phyloP scores from a whole-genome alignment of 1,140 invertebrate species.

The Chionoecetes opilio region DNA sequence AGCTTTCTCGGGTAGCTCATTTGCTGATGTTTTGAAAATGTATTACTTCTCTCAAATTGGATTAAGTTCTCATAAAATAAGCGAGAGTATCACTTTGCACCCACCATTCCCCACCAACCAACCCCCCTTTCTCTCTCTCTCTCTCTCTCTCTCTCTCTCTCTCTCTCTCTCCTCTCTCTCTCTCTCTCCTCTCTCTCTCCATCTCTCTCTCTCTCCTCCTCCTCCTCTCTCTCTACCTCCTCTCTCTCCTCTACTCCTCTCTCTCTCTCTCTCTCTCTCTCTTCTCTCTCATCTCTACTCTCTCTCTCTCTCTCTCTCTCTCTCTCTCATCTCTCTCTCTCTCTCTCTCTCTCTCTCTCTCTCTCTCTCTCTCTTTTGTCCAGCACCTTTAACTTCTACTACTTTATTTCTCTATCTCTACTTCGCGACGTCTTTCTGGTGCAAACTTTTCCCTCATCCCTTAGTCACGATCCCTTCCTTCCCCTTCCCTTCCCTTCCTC shows the following conservation, averaged over 20 bases:
- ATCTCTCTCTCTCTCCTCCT: neutral
- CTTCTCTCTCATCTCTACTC: neutral
- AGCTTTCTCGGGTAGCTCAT: constrained; percentile 67
- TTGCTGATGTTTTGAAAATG: constrained; percentile 75
- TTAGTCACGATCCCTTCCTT: neutral
- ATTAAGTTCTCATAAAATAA: constrained; percentile 59
- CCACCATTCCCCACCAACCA: neutral
- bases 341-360: neutral
- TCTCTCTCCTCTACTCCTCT: neutral
- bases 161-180: neutral
- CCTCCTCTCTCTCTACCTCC: neutral
- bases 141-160: neutral
- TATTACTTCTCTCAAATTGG: constrained; percentile 58
- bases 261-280: neutral
- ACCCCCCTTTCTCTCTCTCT: neutral
- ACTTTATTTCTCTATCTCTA: neutral
- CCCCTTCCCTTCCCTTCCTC: neutral
- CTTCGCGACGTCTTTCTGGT: too few species aligned
- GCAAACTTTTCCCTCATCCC: neutral
- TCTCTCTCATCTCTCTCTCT: neutral
- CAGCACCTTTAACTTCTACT: neutral
- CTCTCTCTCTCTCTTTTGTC: neutral
- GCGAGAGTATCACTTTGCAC: constrained; percentile 35
- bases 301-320: neutral
- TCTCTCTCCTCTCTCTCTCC: neutral